Evolutionary conservation across 1,140 invertebrate species (phyloP).

Genomic region (Tetragnatha versicolor): DNA sequence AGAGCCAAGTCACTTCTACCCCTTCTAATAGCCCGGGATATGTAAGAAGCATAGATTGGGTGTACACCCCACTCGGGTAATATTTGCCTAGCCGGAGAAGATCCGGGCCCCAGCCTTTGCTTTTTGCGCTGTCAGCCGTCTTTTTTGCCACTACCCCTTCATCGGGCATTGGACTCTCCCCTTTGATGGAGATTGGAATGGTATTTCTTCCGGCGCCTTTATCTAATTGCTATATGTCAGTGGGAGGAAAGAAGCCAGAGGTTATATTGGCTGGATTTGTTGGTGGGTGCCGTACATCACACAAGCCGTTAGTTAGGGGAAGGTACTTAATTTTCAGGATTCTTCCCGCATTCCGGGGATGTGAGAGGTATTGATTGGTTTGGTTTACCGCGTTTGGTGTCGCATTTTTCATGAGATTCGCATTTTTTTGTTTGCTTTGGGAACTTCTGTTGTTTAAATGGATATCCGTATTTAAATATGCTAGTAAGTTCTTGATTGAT

Average conservation of each 20-base stretch:
- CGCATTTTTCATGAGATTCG: too few species aligned
- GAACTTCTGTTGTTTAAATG: too few species aligned
- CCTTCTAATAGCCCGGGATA: not conserved
- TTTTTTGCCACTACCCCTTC: not conserved
- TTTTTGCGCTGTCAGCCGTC: not conserved
- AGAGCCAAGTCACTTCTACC: not conserved
- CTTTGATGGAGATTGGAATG: not conserved
- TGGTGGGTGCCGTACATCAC: not conserved
- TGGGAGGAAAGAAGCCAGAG: not conserved
- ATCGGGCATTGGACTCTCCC: not conserved
- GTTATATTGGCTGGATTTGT: constrained; percentile 15
- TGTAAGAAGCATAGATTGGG: constrained; percentile 3
- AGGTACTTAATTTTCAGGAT: not conserved
- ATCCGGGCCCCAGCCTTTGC: not conserved
- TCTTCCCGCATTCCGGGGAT: not conserved
- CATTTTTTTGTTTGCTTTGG: too few species aligned
- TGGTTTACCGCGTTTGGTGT: too few species aligned
- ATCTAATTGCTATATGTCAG: constrained; percentile 16
- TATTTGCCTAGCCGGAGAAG: constrained; percentile 2
- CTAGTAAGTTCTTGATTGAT: too few species aligned
- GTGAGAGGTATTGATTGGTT: not conserved
- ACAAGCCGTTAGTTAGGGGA: not conserved
- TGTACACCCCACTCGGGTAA: constrained; percentile 5
- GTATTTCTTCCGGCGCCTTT: not conserved
- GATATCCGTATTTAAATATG: too few species aligned